Percentiles rank a stretch among this genome's conserved stretches.
phyloP scores from a whole-genome alignment of 2,797 vertebrate species.

The Sebastes hubbsi region DNA sequence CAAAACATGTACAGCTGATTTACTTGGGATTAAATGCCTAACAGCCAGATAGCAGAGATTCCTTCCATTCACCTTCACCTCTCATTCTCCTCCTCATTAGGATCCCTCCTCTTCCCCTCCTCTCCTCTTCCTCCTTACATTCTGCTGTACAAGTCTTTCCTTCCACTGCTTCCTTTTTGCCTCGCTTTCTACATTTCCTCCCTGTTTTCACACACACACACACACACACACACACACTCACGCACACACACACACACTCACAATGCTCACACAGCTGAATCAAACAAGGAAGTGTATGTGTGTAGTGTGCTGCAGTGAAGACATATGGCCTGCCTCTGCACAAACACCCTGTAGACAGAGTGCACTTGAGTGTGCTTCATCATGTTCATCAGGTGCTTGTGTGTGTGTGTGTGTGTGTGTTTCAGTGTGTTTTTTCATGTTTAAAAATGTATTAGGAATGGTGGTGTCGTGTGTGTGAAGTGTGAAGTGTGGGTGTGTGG shows the following conservation, averaged over 20 bases:
- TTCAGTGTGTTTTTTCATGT: slow-evolving; percentile 27
- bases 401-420: slow-evolving; percentile 13
- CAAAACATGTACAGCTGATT: slow-evolving; percentile 36
- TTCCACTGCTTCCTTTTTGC: neutral
- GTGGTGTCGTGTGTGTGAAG: neutral
- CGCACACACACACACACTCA: slow-evolving; percentile 43
- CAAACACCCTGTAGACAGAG: slow-evolving; percentile 28
- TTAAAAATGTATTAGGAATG: slow-evolving; percentile 26
- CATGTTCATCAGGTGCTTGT: slow-evolving; percentile 41
- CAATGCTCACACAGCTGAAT: slow-evolving; percentile 30
- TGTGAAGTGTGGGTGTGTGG: slow-evolving; percentile 37
- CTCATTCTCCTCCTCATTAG: slow-evolving; percentile 24
- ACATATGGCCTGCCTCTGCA: slow-evolving; percentile 67
- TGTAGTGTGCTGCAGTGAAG: slow-evolving; percentile 44
- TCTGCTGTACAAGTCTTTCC: slow-evolving; percentile 3
- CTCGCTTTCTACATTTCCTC: slow-evolving; percentile 18
- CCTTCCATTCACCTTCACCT: slow-evolving; percentile 48
- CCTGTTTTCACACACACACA: slow-evolving; percentile 50
- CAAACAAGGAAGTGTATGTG: slow-evolving; percentile 5
- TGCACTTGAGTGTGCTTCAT: slow-evolving; percentile 1
- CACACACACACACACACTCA: slow-evolving; percentile 32
- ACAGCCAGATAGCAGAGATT: slow-evolving; percentile 14
- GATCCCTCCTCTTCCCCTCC: neutral
- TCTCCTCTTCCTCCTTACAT: neutral
- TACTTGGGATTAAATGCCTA: slow-evolving; percentile 25